Percentiles rank a stretch among this genome's conserved stretches.
Evolutionary conservation across 2,797 vertebrate genomes (phyloP).

Genomic region (Hybognathus amarus): DNA sequence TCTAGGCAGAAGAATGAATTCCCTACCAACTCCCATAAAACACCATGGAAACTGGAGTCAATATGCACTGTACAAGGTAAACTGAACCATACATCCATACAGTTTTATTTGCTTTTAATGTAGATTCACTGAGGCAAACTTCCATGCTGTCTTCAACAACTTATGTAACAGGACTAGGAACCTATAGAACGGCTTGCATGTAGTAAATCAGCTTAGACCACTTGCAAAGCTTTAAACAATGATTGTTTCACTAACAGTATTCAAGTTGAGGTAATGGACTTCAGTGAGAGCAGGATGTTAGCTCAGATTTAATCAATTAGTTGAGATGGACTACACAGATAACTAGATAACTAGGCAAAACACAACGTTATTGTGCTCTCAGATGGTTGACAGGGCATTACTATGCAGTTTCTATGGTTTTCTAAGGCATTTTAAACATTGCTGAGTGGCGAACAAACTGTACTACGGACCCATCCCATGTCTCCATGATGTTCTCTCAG

Average conservation of each 20-base stretch:
- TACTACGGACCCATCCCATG: not conserved
- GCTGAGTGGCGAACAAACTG: not conserved
- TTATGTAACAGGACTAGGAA: constrained; percentile 22
- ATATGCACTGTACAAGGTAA: not conserved
- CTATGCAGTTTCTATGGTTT: not conserved
- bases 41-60: constrained; percentile 9
- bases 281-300: not conserved
- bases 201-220: constrained; percentile 29
- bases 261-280: not conserved
- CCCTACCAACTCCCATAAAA: constrained; percentile 7
- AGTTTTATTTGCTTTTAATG: constrained; percentile 11
- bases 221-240: constrained; percentile 5
- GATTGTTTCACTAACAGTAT: not conserved
- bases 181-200: constrained; percentile 24
- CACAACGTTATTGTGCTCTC: not conserved
- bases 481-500: not conserved
- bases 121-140: not conserved
- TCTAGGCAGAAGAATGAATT: constrained; percentile 28
- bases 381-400: not conserved
- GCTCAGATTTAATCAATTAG: constrained; percentile 7
- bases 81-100: not conserved
- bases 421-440: not conserved
- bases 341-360: not conserved
- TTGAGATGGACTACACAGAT: not conserved
- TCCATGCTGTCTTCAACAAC: not conserved